Base-by-base conservation (phyloP, 1,140 invertebrate genomes). In the Drosophila setifemur region DNA sequence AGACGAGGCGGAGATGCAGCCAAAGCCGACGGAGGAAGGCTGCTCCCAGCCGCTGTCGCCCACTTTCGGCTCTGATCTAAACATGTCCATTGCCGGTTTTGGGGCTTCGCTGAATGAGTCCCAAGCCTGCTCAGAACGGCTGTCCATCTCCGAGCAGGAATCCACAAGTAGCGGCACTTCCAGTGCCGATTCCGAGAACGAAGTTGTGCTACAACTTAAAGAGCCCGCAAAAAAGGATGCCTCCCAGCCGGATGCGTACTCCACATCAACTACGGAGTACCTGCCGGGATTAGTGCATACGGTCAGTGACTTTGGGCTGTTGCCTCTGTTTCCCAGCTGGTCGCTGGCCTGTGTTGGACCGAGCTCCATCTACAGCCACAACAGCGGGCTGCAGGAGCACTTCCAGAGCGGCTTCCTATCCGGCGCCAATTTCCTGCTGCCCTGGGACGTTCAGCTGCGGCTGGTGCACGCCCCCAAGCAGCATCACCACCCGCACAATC, bases 321-420 rank as follows among this genome's bases (percentile, higher is more conserved):
- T 98, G 39, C 97, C 98, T 0, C 94, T 95, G 55, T 99, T 96
- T 91, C 95, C 97, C 0, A 98, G 97, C 66, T 99, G 98, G 97
- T 96, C 96, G 1, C 91, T 99, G 12, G 93, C 97, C 31, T 98
- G 96, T 89, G 91, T 98, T 0, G 98, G 98, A 4, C 94, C 96
- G 0, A 97, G 96, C 21, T 97, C 96, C 63, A 91, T 97, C 7
- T 99, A 99, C 90, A 97, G 96, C 14, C 97, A 98, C 85, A 96
- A 95, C 90, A 93, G 95, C 63, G 98, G 97, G 60, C 88, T 96
- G 50, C 93, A 93, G 18, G 94, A 95, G 75, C 92, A 94, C 60
- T 94, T 95, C 74, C 95, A 96, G 83, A 94, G 97, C 21, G 98
- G 97, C 1, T 97, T 99, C 90, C 91, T 98, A 18, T 93, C 93